Evolutionary conservation across 1,140 invertebrate genomes (phyloP).

Genomic region (Acromyrmex heyeri): DNA sequence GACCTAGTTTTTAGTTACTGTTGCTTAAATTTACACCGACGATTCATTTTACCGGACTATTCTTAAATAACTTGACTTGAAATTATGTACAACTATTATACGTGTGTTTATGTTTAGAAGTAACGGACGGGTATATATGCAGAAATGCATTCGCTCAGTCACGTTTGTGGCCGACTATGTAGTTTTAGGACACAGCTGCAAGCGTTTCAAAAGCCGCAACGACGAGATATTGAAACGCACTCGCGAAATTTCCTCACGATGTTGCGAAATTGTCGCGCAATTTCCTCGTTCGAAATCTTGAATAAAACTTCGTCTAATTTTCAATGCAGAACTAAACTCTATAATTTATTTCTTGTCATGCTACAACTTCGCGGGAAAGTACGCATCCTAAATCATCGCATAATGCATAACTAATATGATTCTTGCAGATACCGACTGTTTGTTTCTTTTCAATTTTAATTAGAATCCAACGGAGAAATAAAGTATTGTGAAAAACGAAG

Average conservation of each 20-base stretch:
- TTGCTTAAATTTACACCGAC: not conserved
- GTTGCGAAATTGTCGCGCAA: conserved; percentile 43
- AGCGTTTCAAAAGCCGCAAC: conserved; percentile 35
- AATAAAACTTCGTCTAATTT: conserved; percentile 25
- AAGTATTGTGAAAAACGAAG: not conserved
- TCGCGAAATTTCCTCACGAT: conserved; percentile 60
- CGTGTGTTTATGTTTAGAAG: conserved; percentile 34
- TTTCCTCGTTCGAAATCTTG: conserved; percentile 4
- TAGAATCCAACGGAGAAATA: not conserved
- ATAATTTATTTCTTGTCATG: conserved; percentile 16
- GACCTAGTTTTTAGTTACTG: not conserved
- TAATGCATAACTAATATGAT: not conserved
- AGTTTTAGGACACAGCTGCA: conserved; percentile 58
- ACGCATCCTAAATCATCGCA: conserved; percentile 3
- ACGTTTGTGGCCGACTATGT: conserved; percentile 54
- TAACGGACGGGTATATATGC: conserved; percentile 30
- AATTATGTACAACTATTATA: conserved; percentile 57
- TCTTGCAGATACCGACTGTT: not conserved
- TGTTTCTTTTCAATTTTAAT: conserved; percentile 6
- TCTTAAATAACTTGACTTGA: conserved; percentile 6
- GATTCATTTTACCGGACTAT: not conserved
- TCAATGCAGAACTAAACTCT: conserved; percentile 20
- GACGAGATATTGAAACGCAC: conserved; percentile 51
- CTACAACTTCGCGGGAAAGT: not conserved
- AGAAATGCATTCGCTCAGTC: conserved; percentile 35